Conservation (phyloP, 2,888 invertebrate species). For the Drosophila peninsularis region DNA sequence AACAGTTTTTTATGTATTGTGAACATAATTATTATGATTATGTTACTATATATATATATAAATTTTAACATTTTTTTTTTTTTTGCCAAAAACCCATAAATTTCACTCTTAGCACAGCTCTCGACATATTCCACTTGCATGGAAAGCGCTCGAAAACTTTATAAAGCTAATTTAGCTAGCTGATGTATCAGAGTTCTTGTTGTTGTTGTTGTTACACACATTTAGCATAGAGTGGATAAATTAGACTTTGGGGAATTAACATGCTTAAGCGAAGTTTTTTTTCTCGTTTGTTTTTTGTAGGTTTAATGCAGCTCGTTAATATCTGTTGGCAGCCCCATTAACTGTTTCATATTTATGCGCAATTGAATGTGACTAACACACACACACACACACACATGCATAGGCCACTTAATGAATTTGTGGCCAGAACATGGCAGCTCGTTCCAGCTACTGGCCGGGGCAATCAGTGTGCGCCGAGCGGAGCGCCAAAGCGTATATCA, state of each 20-base stretch:
- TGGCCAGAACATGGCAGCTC: constrained; percentile 22
- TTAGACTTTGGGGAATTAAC: constrained; percentile 1
- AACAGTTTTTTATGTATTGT: too few species aligned
- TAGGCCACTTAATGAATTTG: constrained; percentile 47
- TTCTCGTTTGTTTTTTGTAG: background rate
- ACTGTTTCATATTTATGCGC: constrained; percentile 31
- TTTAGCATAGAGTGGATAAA: constrained; percentile 6
- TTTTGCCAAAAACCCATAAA: background rate
- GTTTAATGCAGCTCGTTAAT: constrained; percentile 21
- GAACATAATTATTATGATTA: too few species aligned
- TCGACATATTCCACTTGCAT: background rate
- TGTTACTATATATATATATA: too few species aligned
- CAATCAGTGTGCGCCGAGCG: constrained; percentile 40
- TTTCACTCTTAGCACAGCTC: background rate
- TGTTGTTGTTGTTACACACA: background rate
- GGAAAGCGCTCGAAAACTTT: background rate
- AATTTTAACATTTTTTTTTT: background rate
- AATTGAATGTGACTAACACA: constrained; percentile 21
- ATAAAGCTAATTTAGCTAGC: background rate
- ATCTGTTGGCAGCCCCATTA: constrained; percentile 28
- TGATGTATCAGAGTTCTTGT: background rate
- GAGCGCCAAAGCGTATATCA: constrained; percentile 34
- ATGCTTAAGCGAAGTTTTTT: background rate
- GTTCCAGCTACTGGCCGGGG: constrained; percentile 16
- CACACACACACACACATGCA: too few species aligned